Evolutionary conservation across 2,113 vertebrate genomes (phyloP), one percentile per base, ranked within the genome.

Genomic region (Poecile atricapillus): DNA sequence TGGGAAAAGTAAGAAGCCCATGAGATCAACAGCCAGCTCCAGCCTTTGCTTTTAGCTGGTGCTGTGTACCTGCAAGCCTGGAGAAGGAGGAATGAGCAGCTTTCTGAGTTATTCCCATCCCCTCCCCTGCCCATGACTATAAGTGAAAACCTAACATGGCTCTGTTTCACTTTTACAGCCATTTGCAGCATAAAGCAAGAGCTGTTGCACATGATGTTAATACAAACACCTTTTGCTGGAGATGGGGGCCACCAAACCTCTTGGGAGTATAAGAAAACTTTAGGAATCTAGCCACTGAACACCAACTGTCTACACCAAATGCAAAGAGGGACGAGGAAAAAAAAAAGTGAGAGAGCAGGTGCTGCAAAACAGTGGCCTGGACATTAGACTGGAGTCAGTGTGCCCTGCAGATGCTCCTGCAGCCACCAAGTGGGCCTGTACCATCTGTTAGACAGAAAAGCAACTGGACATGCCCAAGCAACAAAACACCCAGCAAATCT

Each of bases 1-100:
- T 23, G n/a, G 59, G 59, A 77, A 93, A 27, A 69, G 18, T 52
- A 82, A 85, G 33, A 64, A 64, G 44, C 11, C 27, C 37, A 28
- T 18, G 53, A 64, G 53, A 83, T 69, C 28, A 68, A 68, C 0
- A 0, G 18, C 23, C 1, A 0, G 24, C 53, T 87, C 35, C 1
- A 16, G 20, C 17, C 49, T 91, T 76, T 81, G 64, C 37, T 89
- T 83, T 70, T 5, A 4, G 27, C 55, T 69, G 50, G 15, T 35
- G 23, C 43, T 31, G 20, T 43, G 27, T n/a, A 77, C 37, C 46
- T 80, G 33, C 15, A 60, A 84, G 41, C 50, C 59, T 60, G 35
- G 8, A 58, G 27, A 87, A 75, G 47, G 6, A 73, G 17, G 14
- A 41, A 63, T 1, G 1, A 76, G 28, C n/a, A 77, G 25, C 35